Conservation (phyloP, 2,888 invertebrate genomes). For the Girardia tigrina region DNA sequence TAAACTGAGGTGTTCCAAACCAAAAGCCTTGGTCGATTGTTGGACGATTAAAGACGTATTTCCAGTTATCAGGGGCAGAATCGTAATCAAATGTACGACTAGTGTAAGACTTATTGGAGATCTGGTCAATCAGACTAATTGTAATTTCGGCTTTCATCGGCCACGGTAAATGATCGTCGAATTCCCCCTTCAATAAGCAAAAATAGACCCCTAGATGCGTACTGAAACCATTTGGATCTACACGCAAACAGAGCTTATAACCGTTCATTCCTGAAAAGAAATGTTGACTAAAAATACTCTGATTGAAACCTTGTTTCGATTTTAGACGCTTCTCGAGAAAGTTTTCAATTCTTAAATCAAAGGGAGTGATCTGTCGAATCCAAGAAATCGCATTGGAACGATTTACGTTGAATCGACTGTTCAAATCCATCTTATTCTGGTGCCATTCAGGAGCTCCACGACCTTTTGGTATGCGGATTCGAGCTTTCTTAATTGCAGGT, state of each 20-base stretch:
- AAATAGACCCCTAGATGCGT: not conserved
- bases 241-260: not conserved
- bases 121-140: not conserved
- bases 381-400: too few relatives aligned
- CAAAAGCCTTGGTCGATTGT: not conserved
- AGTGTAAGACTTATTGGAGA: not conserved
- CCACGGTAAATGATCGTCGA: constrained; percentile 4
- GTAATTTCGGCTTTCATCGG: not conserved
- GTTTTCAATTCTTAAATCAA: not conserved
- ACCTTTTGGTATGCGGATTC: too few relatives aligned
- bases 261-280: not conserved
- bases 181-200: not conserved
- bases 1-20: not conserved
- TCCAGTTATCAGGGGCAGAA: not conserved
- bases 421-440: too few relatives aligned
- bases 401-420: too few relatives aligned
- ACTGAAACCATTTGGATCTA: not conserved
- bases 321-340: not conserved
- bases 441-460: too few relatives aligned
- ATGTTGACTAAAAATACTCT: not conserved
- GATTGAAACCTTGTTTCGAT: not conserved
- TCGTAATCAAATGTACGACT: not conserved
- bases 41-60: not conserved
- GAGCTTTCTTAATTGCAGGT: too few relatives aligned
- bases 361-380: not conserved